Base-by-base conservation (phyloP, 2,797 vertebrate genomes). In the Spinibarbus caldwelli region DNA sequence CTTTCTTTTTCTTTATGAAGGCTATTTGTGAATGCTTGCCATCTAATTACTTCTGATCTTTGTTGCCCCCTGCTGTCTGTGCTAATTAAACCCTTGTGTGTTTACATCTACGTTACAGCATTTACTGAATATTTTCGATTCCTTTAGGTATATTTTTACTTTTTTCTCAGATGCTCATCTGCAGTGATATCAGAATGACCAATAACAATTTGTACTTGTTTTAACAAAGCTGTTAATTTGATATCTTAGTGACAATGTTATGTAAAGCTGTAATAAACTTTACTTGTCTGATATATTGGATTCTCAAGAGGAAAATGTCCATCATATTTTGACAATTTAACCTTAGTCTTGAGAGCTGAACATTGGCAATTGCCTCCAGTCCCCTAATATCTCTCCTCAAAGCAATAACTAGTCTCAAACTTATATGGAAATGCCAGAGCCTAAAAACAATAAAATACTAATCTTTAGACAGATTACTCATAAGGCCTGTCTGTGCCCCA, bases 51-150 rank as follows among this genome's bases (percentile, higher is more conserved):
- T 67, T 68, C 54, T 47, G 34, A 64, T 83, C 71, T 64, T 43
- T 76, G 73, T 68, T 78, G 82, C 73, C 82, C 82, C 36, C 82
- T 84, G 82, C 73, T 84, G 82, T 59, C 47, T 54, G 36, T 68
- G 62, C 21, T 43, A 47, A 38, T 75, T 47, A 31, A 6, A n/a
- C n/a, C n/a, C n/a, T 66, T 15, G n/a, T 19, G 11, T 57, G 62
- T 70, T 43, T 34, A 34, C 1, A 7, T 38, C 17, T 62, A 7
- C 41, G n/a, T 67, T 76, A 62, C 12, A 62, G 31, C 8, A 52
- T 36, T 73, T 73, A 57, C 12, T 4, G 15, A 12, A 21, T n/a
- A n/a, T n/a, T n/a, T n/a, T 1, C 36, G 14, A 31, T 77, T 26
- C 8, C 3, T 68, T 54, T 14, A 7, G 72, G 19, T 14, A 34